Conservation (phyloP, 2,113 vertebrate genomes). For the Trochalopteron elliotii region DNA sequence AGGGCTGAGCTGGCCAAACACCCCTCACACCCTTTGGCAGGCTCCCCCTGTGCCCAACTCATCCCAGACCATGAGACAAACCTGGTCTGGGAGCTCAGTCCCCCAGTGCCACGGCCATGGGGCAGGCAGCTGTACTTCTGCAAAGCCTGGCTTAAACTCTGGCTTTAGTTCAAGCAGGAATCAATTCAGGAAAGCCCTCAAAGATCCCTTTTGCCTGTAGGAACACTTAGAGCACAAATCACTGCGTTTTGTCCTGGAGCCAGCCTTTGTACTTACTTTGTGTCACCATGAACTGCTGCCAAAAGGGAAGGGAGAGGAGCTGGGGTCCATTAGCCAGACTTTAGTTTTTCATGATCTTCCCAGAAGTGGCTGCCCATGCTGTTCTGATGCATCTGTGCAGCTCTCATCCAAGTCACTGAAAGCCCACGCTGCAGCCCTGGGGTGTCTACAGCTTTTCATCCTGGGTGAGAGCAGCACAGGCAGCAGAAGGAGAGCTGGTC, state of each 20-base stretch:
- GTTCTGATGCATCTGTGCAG: background rate
- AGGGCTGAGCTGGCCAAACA: background rate
- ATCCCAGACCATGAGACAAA: background rate
- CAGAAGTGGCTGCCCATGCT: background rate
- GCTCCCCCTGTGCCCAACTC: background rate
- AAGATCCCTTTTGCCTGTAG: background rate
- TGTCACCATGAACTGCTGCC: background rate
- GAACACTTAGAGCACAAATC: background rate
- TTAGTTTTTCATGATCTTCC: background rate
- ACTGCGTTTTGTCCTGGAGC: accelerated
- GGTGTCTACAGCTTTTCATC: background rate
- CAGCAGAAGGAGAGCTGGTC: background rate
- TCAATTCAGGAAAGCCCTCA: background rate
- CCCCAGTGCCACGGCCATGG: accelerated
- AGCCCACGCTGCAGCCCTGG: background rate
- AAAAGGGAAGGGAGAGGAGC: background rate
- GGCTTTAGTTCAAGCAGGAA: background rate
- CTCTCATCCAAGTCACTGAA: background rate
- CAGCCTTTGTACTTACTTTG: constrained; percentile 23
- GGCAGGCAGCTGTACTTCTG: background rate
- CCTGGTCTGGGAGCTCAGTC: background rate
- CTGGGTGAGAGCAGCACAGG: background rate
- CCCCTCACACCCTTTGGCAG: accelerated
- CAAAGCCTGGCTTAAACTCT: background rate
- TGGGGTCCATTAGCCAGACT: background rate